Percentiles rank a stretch among this genome's conserved stretches.
Conservation (phyloP, 1,140 invertebrate genomes). For the Meteorus sp. region DNA sequence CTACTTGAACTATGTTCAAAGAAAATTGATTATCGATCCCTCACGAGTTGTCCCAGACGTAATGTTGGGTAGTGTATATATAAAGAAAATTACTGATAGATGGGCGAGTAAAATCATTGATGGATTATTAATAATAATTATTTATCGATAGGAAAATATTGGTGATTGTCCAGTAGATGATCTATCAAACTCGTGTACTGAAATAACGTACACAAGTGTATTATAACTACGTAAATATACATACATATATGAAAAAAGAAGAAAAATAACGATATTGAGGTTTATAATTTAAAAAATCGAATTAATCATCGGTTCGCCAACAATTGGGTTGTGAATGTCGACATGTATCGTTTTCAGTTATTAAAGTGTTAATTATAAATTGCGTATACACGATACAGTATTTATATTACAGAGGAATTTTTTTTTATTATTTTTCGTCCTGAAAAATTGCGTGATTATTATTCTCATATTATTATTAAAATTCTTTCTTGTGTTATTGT, state of each 20-base stretch:
- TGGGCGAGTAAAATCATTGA: background rate
- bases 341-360: slow-evolving; percentile 1
- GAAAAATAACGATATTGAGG: background rate
- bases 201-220: too few relatives aligned
- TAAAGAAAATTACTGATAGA: background rate
- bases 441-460: too few relatives aligned
- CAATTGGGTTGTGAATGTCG: slow-evolving; percentile 7
- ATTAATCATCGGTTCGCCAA: background rate
- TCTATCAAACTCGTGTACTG: too few relatives aligned
- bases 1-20: background rate
- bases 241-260: background rate
- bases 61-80: background rate
- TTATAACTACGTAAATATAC: too few relatives aligned
- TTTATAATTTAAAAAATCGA: background rate
- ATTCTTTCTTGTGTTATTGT: too few relatives aligned
- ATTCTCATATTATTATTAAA: too few relatives aligned
- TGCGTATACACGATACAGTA: slow-evolving; percentile 1
- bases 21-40: slow-evolving; percentile 10
- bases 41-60: background rate
- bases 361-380: background rate
- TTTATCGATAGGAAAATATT: background rate
- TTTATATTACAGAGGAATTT: too few relatives aligned
- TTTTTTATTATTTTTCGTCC: too few relatives aligned
- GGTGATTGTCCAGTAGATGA: too few relatives aligned
- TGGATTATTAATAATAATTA: background rate